phyloP scores from a whole-genome alignment of 2,797 vertebrate species.

The Monodelphis domestica region DNA sequence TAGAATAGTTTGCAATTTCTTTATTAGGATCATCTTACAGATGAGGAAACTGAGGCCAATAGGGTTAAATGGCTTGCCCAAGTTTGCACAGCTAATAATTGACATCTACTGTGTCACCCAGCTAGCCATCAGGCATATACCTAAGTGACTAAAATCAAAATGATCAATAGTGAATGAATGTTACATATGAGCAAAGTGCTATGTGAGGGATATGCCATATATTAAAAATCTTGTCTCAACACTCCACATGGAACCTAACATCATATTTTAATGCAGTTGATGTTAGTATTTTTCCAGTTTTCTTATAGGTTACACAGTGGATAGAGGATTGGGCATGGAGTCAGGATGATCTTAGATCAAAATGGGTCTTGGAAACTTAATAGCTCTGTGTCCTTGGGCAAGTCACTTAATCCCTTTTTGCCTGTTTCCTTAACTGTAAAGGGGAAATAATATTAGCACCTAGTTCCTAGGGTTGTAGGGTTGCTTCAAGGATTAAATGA shows the following conservation, averaged over 20 bases:
- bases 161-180: not conserved
- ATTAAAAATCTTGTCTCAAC: not conserved
- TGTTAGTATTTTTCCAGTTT: too few species aligned
- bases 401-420: not conserved
- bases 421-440: not conserved
- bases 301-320: not conserved
- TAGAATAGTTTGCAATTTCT: too few species aligned
- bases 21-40: too few species aligned
- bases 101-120: too few species aligned
- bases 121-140: too few species aligned
- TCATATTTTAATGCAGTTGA: not conserved
- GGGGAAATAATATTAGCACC: not conserved
- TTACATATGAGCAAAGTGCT: not conserved
- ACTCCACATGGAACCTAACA: not conserved
- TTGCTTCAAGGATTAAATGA: not conserved
- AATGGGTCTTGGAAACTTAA: not conserved
- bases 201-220: not conserved
- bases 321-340: not conserved
- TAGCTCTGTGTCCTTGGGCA: not conserved
- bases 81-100: too few species aligned
- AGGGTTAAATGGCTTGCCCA: too few species aligned
- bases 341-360: not conserved
- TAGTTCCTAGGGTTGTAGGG: not conserved
- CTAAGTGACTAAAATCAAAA: not conserved
- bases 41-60: too few species aligned